Evolutionary conservation across 1,140 invertebrate species (phyloP).

Genomic region (Drosophila lacertosa): DNA sequence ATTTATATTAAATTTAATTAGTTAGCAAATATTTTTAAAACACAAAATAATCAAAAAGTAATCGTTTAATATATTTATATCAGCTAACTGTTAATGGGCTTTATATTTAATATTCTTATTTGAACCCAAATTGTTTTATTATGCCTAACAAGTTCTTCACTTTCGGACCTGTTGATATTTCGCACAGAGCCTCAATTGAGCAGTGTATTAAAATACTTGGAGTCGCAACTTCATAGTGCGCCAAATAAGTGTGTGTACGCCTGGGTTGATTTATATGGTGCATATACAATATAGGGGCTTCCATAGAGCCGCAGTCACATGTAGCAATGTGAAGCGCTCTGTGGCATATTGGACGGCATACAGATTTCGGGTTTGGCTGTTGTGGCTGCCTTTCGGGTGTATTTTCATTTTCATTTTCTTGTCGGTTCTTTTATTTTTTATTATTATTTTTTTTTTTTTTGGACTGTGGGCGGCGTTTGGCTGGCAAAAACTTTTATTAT

Average conservation of each 20-base stretch:
- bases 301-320: slow-evolving; percentile 24
- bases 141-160: too few species aligned
- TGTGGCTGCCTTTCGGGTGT: slow-evolving; percentile 53
- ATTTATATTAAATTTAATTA: too few species aligned
- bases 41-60: too few species aligned
- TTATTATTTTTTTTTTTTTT: slow-evolving; percentile 9
- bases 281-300: slow-evolving; percentile 34
- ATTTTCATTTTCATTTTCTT: slow-evolving; percentile 57
- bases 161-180: background rate
- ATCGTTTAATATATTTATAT: too few species aligned
- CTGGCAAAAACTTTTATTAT: slow-evolving; percentile 77
- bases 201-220: slow-evolving; percentile 21
- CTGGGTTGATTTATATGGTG: slow-evolving; percentile 68
- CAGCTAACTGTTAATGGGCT: too few species aligned
- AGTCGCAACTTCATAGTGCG: slow-evolving; percentile 55
- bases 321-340: slow-evolving; percentile 38
- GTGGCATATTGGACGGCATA: slow-evolving; percentile 56
- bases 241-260: slow-evolving; percentile 60
- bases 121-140: too few species aligned
- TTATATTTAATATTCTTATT: too few species aligned
- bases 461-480: slow-evolving; percentile 30
- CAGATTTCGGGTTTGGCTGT: slow-evolving; percentile 71
- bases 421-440: slow-evolving; percentile 15
- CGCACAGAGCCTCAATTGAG: background rate
- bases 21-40: too few species aligned